Evolutionary conservation across 2,113 vertebrate species (phyloP).

Genomic region (Platichthys stellatus): DNA sequence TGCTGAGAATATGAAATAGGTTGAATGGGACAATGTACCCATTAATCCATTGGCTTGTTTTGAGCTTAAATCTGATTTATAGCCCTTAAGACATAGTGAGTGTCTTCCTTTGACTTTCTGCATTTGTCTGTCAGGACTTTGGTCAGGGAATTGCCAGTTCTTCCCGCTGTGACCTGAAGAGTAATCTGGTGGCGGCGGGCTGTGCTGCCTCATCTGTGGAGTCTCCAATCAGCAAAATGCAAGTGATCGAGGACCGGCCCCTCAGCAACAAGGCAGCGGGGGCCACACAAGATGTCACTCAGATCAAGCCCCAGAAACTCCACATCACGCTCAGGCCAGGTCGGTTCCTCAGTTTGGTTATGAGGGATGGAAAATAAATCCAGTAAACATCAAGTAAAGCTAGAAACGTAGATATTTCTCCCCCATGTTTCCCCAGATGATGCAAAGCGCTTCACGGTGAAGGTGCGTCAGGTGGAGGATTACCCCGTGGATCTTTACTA

Average conservation of each 20-base stretch:
- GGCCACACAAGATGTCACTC: conserved; percentile 85
- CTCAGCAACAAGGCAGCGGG: conserved; percentile 91
- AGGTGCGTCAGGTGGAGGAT: conserved; percentile 96
- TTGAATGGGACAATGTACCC: background rate
- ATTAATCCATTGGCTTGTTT: background rate
- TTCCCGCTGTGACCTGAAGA: conserved; percentile 88
- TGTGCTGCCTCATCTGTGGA: conserved; percentile 83
- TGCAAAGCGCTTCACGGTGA: conserved; percentile 88
- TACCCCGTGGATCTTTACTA: conserved; percentile 99
- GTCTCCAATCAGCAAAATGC: conserved; percentile 84
- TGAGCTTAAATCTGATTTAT: background rate
- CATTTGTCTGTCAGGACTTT: conserved; percentile 76
- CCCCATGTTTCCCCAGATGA: conserved; percentile 83
- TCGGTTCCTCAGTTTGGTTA: conserved; percentile 61
- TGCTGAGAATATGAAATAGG: background rate
- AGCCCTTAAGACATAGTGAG: background rate
- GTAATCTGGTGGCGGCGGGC: conserved; percentile 82
- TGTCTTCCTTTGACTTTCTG: background rate
- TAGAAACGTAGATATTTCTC: background rate
- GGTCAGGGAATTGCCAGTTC: conserved; percentile 61
- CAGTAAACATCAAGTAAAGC: background rate
- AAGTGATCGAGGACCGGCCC: conserved; percentile 81
- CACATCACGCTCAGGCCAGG: conserved; percentile 90
- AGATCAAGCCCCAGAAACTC: conserved; percentile 94
- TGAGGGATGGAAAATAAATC: too few species aligned